These are phyloP conservation scores for Synergus japonicus DNA, from an alignment of 2,888 invertebrate species.

Conservation along the genomic window DNA sequence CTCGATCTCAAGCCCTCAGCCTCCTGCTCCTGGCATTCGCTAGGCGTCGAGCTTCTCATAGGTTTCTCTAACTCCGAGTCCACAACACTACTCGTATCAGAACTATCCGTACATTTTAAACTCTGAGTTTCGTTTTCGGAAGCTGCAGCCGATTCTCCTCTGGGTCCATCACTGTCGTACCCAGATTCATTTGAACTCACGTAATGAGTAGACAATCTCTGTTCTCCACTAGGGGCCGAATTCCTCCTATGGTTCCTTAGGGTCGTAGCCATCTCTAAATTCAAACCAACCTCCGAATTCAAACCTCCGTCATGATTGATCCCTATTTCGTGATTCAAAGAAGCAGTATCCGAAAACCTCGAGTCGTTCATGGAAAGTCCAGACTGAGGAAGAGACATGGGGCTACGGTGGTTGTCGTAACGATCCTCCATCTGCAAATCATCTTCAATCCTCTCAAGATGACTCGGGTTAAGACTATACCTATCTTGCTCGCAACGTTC, in stretches of 20 bases:
- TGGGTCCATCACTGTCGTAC: conserved; percentile 87
- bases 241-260: conserved; percentile 67
- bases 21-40: conserved; percentile 64
- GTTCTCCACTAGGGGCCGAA: conserved; percentile 71
- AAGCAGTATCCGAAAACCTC: conserved; percentile 62
- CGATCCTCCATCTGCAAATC: conserved; percentile 61
- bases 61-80: conserved; percentile 80
- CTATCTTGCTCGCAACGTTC: conserved; percentile 65
- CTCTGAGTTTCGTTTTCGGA: conserved; percentile 71
- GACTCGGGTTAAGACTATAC: conserved; percentile 63
- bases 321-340: conserved; percentile 50
- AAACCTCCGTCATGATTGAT: neutral
- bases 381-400: conserved; percentile 54
- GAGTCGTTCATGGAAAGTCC: conserved; percentile 51
- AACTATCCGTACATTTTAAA: conserved; percentile 69
- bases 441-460: conserved; percentile 68
- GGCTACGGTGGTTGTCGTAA: conserved; percentile 56
- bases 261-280: conserved; percentile 50
- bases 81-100: conserved; percentile 72
- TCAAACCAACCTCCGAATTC: conserved; percentile 2
- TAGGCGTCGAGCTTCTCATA: conserved; percentile 75
- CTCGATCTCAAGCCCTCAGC: conserved; percentile 51
- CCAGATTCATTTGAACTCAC: conserved; percentile 91
- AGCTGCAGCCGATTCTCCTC: conserved; percentile 69
- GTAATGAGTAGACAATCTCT: conserved; percentile 80